phyloP scores from a whole-genome alignment of 2,113 vertebrate genomes.

The Periophthalmodon schlosseri region DNA sequence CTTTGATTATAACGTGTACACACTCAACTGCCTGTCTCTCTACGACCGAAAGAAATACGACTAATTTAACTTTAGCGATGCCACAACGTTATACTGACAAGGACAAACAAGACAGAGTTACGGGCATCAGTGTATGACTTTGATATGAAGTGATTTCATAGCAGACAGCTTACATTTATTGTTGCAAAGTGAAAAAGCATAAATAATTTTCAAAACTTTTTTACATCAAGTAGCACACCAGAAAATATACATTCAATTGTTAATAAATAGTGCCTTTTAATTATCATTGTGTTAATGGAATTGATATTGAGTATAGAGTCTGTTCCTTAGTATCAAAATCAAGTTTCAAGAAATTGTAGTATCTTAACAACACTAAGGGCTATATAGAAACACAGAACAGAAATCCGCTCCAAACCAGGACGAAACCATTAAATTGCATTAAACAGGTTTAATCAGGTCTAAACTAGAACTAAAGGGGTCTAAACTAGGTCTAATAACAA shows the following conservation, averaged over 20 bases:
- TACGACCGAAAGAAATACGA: not conserved
- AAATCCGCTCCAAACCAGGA: not conserved
- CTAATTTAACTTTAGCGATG: constrained; percentile 10
- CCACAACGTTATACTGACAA: not conserved
- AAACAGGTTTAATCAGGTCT: not conserved
- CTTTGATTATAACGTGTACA: not conserved
- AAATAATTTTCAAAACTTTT: not conserved
- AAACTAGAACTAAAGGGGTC: not conserved
- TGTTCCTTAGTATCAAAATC: no score
- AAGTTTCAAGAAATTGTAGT: no score
- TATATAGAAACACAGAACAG: not conserved
- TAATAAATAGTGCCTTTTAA: no score
- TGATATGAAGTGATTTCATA: not conserved
- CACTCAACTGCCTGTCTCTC: not conserved
- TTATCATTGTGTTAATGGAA: no score
- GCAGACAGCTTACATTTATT: not conserved
- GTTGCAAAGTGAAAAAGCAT: not conserved
- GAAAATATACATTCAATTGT: no score
- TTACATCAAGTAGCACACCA: not conserved
- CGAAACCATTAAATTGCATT: not conserved
- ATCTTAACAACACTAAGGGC: no score
- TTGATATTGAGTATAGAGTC: no score
- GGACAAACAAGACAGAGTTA: constrained; percentile 19
- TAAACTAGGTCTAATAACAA: not conserved
- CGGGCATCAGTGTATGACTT: not conserved